A percentile compares a stretch with the other conserved stretches of the same genome.
Evolutionary conservation across 1,140 invertebrate species (phyloP).

Genomic region (Lysiphlebus fabarum): DNA sequence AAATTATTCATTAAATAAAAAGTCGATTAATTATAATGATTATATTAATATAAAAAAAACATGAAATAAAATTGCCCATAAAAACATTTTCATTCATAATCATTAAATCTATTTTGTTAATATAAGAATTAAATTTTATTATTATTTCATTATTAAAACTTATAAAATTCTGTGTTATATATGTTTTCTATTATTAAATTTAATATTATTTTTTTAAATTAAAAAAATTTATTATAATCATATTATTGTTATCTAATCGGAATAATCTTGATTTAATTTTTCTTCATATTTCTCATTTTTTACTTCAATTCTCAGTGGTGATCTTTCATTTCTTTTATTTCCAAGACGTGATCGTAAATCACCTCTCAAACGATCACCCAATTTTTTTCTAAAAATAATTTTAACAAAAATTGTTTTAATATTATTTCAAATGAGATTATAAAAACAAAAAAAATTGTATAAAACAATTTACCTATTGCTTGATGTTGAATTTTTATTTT

Average conservation of each 20-base stretch:
- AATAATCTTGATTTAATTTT: constrained; percentile 36
- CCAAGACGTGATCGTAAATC: constrained; percentile 45
- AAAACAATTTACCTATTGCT: constrained; percentile 28
- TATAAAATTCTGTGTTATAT: no score
- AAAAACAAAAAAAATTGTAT: constrained; percentile 15
- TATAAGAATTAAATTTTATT: no score
- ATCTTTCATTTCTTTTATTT: constrained; percentile 40
- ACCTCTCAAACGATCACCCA: constrained; percentile 25
- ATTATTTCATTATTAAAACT: no score
- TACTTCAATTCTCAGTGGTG: constrained; percentile 49
- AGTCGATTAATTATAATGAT: no score
- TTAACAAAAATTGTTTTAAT: no score
- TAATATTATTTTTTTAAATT: constrained; percentile 11
- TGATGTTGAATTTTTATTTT: constrained; percentile 22
- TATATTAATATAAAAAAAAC: no score
- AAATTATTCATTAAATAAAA: no score
- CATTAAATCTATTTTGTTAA: no score
- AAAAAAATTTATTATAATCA: background rate
- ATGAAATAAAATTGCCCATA: no score
- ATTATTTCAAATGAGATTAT: constrained; percentile 15
- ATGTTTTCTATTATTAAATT: no score
- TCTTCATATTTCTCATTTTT: constrained; percentile 47
- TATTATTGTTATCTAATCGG: background rate
- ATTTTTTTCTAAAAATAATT: no score
- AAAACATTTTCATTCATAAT: no score